Conservation (phyloP, 2,113 vertebrate genomes). For the Pterophyllum scalare region DNA sequence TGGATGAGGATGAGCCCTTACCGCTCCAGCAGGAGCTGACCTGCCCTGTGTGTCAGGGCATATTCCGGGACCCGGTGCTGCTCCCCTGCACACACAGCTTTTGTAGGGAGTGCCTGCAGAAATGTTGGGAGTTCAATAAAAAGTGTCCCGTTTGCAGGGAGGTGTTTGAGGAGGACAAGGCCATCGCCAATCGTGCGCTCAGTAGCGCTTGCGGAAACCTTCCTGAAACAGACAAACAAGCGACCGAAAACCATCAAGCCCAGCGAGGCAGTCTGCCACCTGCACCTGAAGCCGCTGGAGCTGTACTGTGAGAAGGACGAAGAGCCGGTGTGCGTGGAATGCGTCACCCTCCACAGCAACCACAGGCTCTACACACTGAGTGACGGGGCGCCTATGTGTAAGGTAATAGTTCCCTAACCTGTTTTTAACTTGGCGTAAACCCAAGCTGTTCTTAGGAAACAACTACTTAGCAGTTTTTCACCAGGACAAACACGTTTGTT, state of each 20-base stretch:
- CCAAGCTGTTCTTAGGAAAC: neutral
- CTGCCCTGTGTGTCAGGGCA: constrained; percentile 73
- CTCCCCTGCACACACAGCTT: constrained; percentile 79
- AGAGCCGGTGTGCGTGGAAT: constrained; percentile 77
- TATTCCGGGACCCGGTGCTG: constrained; percentile 74
- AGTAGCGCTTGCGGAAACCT: constrained; percentile 66
- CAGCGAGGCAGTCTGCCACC: constrained; percentile 42
- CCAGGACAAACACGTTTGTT: neutral
- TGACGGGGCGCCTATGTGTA: constrained; percentile 47
- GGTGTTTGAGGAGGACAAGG: constrained; percentile 14
- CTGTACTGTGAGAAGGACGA: constrained; percentile 82
- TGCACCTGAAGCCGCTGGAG: constrained; percentile 75
- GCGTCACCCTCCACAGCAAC: constrained; percentile 60
- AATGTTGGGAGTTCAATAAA: neutral
- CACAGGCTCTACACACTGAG: constrained; percentile 63
- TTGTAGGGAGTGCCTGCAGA: constrained; percentile 69
- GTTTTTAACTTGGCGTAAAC: neutral
- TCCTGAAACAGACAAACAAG: constrained; percentile 34
- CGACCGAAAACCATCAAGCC: neutral
- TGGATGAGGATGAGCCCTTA: constrained; percentile 59
- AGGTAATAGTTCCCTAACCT: constrained; percentile 57
- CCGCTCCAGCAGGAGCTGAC: constrained; percentile 71
- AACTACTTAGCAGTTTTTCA: neutral
- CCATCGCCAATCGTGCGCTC: constrained; percentile 70
- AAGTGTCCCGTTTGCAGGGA: constrained; percentile 75